Conservation (phyloP, 2,113 vertebrate species). For the Tylochromis polylepis region DNA sequence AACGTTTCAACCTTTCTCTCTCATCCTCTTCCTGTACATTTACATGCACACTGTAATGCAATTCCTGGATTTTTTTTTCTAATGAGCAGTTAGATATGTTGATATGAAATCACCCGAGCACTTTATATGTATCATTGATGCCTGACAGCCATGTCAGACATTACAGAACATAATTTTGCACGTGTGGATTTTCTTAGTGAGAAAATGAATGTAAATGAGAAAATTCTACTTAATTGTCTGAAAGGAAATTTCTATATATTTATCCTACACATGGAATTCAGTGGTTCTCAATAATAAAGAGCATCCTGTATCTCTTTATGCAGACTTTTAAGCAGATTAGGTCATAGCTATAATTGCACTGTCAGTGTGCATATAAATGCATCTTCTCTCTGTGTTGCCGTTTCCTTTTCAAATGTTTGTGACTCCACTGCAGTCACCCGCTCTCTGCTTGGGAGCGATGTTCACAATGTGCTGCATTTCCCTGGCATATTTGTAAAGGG, state of each 20-base stretch:
- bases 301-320: not conserved
- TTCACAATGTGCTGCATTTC: constrained; percentile 54
- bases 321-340: not conserved
- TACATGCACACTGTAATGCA: constrained; percentile 14
- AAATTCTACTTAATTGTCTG: not conserved
- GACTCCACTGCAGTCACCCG: constrained; percentile 15
- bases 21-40: not conserved
- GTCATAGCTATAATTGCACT: not conserved
- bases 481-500: constrained; percentile 58
- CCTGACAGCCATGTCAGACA: not conserved
- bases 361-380: not conserved
- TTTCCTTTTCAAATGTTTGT: constrained; percentile 43
- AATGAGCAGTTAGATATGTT: not conserved
- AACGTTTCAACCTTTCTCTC: not conserved
- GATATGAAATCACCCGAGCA: not conserved
- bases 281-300: not conserved
- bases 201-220: not conserved
- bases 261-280: not conserved
- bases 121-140: not conserved
- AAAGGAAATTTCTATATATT: not conserved
- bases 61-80: not conserved
- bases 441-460: not conserved
- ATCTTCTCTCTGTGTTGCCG: not conserved
- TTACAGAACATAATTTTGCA: not conserved
- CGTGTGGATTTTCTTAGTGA: not conserved